Evolutionary conservation across 2,888 invertebrate species (phyloP).

Genomic region (Nasonia oneida): DNA sequence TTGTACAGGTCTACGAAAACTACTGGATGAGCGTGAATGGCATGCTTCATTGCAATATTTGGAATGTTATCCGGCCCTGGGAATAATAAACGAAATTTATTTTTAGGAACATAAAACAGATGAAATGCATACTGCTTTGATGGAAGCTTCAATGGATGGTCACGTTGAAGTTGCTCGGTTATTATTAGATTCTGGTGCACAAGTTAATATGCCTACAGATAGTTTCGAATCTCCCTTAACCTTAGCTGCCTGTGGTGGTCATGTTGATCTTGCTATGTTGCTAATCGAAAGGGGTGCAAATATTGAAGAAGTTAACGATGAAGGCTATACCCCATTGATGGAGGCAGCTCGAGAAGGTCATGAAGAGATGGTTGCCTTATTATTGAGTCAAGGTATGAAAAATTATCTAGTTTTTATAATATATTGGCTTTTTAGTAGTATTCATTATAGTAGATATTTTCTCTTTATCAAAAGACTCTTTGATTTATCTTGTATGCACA

Average conservation of each 20-base stretch:
- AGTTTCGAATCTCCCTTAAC: conserved; percentile 99
- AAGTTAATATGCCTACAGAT: conserved; percentile 99
- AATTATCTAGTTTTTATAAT: conserved; percentile 4
- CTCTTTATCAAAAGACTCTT: too few species aligned
- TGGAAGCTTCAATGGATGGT: conserved; percentile 99
- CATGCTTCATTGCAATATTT: too few species aligned
- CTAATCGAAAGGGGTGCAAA: conserved; percentile 98
- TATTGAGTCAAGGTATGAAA: conserved; percentile 89
- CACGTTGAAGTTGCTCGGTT: conserved; percentile 98
- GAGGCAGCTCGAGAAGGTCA: conserved; percentile 99
- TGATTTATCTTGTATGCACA: too few species aligned
- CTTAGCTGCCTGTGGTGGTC: conserved; percentile 98
- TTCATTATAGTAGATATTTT: too few species aligned
- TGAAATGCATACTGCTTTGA: conserved; percentile 99
- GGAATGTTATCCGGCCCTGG: not conserved
- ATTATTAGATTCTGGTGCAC: conserved; percentile 97
- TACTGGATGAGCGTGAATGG: too few species aligned
- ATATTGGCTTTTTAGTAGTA: too few species aligned
- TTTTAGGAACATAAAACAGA: conserved; percentile 97
- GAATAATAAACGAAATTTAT: not conserved
- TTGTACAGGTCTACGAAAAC: too few species aligned
- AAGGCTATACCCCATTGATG: conserved; percentile 99
- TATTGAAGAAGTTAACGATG: conserved; percentile 99
- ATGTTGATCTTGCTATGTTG: conserved; percentile 97
- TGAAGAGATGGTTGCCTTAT: conserved; percentile 97